Percentiles rank a stretch among this genome's conserved stretches.
phyloP scores from a whole-genome alignment of 2,888 invertebrate genomes.

The Limnephilus lunatus region DNA sequence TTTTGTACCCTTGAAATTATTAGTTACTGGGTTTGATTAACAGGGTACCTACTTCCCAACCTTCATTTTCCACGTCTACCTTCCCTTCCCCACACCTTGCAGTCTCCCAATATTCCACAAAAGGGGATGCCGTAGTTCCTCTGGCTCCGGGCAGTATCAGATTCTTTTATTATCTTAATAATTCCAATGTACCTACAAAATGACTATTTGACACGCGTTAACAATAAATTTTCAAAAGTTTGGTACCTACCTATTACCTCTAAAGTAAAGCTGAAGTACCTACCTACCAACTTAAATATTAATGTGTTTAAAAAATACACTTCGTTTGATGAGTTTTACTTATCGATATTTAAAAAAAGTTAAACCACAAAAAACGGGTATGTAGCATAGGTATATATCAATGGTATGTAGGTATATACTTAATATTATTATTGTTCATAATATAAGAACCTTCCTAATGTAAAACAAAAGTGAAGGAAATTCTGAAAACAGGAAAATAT shows the following conservation, averaged over 20 bases:
- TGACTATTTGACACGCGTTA: neutral
- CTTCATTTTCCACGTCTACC: neutral
- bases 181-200: neutral
- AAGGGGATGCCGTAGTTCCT: neutral
- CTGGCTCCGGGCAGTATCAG: neutral
- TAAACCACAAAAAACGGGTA: neutral
- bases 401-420: neutral
- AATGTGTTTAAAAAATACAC: neutral
- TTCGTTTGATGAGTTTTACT: neutral
- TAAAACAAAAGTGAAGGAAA: neutral
- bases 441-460: neutral
- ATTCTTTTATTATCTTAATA: neutral
- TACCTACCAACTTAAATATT: neutral
- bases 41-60: neutral
- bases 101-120: neutral
- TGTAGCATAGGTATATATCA: too few species aligned
- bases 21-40: too few species aligned
- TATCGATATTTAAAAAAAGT: neutral
- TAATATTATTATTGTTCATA: neutral
- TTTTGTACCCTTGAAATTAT: neutral
- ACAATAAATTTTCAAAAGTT: neutral
- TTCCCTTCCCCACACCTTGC: neutral
- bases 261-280: neutral
- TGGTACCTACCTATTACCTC: neutral
- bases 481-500: neutral